These are phyloP conservation scores for Monochamus alternatus DNA, from an alignment of 2,888 invertebrate genomes.

Conservation along the genomic window DNA sequence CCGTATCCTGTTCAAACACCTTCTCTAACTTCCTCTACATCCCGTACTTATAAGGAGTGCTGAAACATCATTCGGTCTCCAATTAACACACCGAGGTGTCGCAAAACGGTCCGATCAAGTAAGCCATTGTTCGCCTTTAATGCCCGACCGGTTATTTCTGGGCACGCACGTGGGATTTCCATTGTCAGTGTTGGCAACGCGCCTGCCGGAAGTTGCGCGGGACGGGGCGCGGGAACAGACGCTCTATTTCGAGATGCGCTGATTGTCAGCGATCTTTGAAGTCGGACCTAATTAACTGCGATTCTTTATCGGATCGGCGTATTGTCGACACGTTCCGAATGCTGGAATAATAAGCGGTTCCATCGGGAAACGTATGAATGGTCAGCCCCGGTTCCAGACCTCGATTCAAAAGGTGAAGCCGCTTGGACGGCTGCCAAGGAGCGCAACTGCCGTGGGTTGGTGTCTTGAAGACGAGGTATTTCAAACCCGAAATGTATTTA, in stretches of 20 bases:
- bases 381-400: conserved; percentile 44
- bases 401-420: conserved; percentile 22
- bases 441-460: conserved; percentile 20
- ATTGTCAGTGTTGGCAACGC: conserved; percentile 70
- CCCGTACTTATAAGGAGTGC: no score
- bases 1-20: no score
- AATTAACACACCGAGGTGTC: conserved; percentile 22
- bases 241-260: conserved; percentile 63
- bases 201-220: conserved; percentile 67
- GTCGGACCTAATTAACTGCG: conserved; percentile 67
- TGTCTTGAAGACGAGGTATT: conserved; percentile 28
- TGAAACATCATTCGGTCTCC: conserved; percentile 11
- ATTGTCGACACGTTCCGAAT: conserved; percentile 59
- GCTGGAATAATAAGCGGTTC: conserved; percentile 52
- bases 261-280: conserved; percentile 69
- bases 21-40: no score
- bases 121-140: conserved; percentile 61
- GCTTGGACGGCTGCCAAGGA: conserved; percentile 27
- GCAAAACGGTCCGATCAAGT: conserved; percentile 56
- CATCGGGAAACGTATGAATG: conserved; percentile 53
- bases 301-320: conserved; percentile 62
- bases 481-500: conserved; percentile 61
- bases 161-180: conserved; percentile 66
- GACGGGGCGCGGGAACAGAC: conserved; percentile 55
- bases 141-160: conserved; percentile 60